Base-by-base conservation (phyloP, 2,797 vertebrate species). In the Chanos chanos region DNA sequence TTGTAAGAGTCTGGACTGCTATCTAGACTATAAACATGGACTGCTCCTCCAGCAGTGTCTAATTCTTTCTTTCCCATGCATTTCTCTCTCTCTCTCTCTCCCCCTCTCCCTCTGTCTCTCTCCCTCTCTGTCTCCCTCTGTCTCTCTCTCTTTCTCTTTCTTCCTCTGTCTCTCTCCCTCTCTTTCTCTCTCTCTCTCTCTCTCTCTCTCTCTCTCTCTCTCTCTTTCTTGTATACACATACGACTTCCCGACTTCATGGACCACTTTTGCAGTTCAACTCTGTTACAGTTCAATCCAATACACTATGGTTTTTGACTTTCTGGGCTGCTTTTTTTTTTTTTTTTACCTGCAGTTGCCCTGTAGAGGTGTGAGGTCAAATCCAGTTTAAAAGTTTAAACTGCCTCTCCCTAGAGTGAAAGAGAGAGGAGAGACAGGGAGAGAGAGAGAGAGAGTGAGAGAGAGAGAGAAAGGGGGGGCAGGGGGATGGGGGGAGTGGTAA, bases 361-460 rank as follows among this genome's bases (percentile, higher is more conserved):
- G 60, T 47, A 31, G 43, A 67, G 48, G 51, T 60, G 34, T 33
- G 34, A 62, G 39, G 41, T 25, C 16, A 68, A 27, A 34, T 25
- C 15, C 39, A 48, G 53, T 24, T 51, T 55, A 40, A 44, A 43
- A 31, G 24, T 51, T 55, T 40, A 44, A 43, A 31, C 21, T 45
- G 47, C 19, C 57, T 18, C 28, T 54, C 54, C 53, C 54, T 47
- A 2, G 48, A 43, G 41, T 28, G 28, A 65, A 57, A 30, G 34
- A 55, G 9, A 59, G 48, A 37, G 41, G 21, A 50, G 8, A 52
- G 3, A 10, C 56, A 44, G 40, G 47, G 27, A 36, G 16, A 13
- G 28, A 55, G 12, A 39, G 21, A 24, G 48, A 19, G 30, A 58
- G 27, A 62, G 19, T n/a, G 44, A 44, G 49, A 24, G 43, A 49